Conservation (phyloP, 2,113 vertebrate genomes). For the Procapra przewalskii region DNA sequence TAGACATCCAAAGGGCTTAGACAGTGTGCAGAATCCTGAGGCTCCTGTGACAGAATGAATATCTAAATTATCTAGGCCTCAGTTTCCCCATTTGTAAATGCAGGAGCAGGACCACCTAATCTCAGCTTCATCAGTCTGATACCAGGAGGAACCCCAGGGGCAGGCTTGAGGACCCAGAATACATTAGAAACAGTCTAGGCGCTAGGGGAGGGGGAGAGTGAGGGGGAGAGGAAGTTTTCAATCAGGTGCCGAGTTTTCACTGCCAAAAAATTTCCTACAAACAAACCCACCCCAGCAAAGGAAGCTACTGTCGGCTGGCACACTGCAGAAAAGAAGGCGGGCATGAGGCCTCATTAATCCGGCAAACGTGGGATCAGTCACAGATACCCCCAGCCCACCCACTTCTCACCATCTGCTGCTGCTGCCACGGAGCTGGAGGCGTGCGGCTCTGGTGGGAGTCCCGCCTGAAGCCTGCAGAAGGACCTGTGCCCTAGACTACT, state of each 20-base stretch:
- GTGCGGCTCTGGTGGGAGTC: constrained; percentile 77
- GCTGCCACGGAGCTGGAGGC: constrained; percentile 76
- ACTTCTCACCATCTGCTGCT: constrained; percentile 84
- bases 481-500: constrained; percentile 42
- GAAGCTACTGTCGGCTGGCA: constrained; percentile 55
- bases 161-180: background rate
- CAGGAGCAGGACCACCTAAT: background rate
- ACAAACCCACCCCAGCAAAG: constrained; percentile 62
- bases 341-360: constrained; percentile 81
- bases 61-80: background rate
- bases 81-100: background rate
- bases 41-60: background rate
- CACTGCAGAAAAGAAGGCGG: constrained; percentile 49
- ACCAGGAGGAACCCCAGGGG: background rate
- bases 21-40: background rate
- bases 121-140: background rate
- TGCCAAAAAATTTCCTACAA: constrained; percentile 60
- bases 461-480: constrained; percentile 76
- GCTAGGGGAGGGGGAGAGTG: background rate
- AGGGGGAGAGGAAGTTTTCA: constrained; percentile 53
- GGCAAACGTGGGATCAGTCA: constrained; percentile 80
- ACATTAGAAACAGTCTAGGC: background rate
- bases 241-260: constrained; percentile 57
- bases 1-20: background rate
- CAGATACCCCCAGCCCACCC: constrained; percentile 83